Percentiles rank a stretch among this genome's conserved stretches.
phyloP scores from a whole-genome alignment of 1,140 invertebrate species.

The Brachionus sp. region DNA sequence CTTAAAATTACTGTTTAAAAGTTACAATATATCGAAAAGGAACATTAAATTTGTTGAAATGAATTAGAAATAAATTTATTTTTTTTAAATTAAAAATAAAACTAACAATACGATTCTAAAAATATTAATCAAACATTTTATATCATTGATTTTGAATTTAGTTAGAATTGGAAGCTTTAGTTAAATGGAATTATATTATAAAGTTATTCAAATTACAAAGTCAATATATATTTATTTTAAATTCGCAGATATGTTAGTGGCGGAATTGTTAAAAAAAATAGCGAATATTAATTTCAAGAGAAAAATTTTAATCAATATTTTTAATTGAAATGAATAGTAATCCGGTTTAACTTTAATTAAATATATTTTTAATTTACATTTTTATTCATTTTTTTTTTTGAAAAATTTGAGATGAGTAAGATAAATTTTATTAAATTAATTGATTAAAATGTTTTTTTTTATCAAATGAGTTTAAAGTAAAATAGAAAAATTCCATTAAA shows the following conservation, averaged over 20 bases:
- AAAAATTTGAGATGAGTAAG: not conserved
- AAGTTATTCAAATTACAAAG: slow-evolving; percentile 4
- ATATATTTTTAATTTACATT: not conserved
- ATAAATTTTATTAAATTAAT: not conserved
- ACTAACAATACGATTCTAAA: too few species aligned
- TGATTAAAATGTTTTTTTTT: too few species aligned
- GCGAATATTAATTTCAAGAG: slow-evolving; percentile 1
- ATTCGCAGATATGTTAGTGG: not conserved
- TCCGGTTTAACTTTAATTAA: not conserved
- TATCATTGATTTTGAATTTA: too few species aligned
- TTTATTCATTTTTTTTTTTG: not conserved
- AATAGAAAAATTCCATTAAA: too few species aligned
- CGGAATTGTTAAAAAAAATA: not conserved
- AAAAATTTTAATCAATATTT: slow-evolving; percentile 7
- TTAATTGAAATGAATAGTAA: not conserved
- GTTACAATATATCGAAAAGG: not conserved
- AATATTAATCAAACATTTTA: too few species aligned
- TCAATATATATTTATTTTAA: not conserved
- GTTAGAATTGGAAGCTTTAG: not conserved
- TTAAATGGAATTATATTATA: not conserved
- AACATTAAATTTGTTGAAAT: not conserved
- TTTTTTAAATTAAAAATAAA: too few species aligned
- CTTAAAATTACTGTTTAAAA: not conserved
- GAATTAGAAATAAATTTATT: too few species aligned
- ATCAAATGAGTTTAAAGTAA: too few species aligned